Evolutionary conservation across 2,888 invertebrate species (phyloP).

Genomic region (Kryphioiulus occultus): DNA sequence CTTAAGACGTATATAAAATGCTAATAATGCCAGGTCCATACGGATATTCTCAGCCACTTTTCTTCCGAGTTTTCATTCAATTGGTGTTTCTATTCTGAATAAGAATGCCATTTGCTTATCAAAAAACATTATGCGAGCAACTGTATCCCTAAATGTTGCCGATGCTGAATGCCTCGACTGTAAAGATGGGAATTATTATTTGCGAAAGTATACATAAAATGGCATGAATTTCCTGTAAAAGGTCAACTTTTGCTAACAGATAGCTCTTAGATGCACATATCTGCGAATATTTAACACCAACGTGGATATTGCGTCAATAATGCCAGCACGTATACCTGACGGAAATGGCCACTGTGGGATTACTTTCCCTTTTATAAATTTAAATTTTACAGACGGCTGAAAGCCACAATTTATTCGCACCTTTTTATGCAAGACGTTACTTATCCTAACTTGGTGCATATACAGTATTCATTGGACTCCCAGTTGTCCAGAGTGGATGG

Average conservation of each 20-base stretch:
- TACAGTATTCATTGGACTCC: too few species aligned
- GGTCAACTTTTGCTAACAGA: not conserved
- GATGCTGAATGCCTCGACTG: not conserved
- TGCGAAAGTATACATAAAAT: not conserved
- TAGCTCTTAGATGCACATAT: not conserved
- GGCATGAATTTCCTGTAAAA: not conserved
- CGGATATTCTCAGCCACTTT: not conserved
- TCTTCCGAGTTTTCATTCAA: not conserved
- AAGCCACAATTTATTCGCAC: not conserved
- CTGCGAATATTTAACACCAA: not conserved
- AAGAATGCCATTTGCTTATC: not conserved
- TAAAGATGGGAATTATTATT: not conserved
- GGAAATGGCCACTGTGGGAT: not conserved
- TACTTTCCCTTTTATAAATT: not conserved
- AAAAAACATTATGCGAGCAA: not conserved
- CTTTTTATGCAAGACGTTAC: not conserved
- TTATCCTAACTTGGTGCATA: too few species aligned
- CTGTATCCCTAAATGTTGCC: not conserved
- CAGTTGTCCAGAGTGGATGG: too few species aligned
- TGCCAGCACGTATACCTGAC: not conserved
- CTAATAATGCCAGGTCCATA: not conserved
- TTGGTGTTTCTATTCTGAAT: constrained; percentile 11
- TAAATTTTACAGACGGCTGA: not conserved
- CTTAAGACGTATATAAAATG: constrained; percentile 27
- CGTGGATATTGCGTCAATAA: not conserved